Evolutionary conservation across 2,888 invertebrate genomes (phyloP), one percentile per base, ranked within the genome.

Genomic region (Leptarthrus brevirostris): DNA sequence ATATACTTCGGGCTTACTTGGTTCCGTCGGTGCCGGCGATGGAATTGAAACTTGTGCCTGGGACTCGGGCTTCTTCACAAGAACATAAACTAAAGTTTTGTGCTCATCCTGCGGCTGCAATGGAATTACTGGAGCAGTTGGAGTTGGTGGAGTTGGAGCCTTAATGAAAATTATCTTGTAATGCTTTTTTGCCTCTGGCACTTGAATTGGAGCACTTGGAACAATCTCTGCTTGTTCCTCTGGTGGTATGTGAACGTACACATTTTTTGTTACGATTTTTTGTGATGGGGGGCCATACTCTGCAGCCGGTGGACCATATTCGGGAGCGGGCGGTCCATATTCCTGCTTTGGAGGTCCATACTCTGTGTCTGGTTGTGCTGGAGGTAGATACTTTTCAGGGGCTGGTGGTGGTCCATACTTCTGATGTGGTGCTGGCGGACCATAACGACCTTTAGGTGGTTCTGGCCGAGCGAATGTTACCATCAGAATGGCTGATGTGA

Each of bases 11-110:
- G 94, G 94, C 84, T 94, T 94, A 87, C 92, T 91, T 56, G 94
- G 94, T 81, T 93, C 93, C 40, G 94, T 94, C 52, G 94, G 93
- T 54, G 91, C 90, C 2, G 92, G 91, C 10, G 93, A 91, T 1
- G 94, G 94, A 78, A 94, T 89, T 53, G 90, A 88, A 76, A 94
- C 88, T 74, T 93, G 93, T 66, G 93, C 93, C 79, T 91, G 91
- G 78, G 93, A 92, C 83, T 94, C 94, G 12, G 94, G 94, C 83
- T 94, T 94, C 90, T 94, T 94, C 76, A 94, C 94, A 84, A 95
- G 85, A 66, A 95, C 94, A 85, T 95, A 94, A 75, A 94, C 93
- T 78, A 94, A 87, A 5, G 94, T 94, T 88, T 95, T 95, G 87
- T 94, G 93, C 85, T 95, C 94, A 81, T 94, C 93, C 84, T 93